Evolutionary conservation across 2,797 vertebrate genomes (phyloP).

Genomic region (Pseudocheirus occidentalis): DNA sequence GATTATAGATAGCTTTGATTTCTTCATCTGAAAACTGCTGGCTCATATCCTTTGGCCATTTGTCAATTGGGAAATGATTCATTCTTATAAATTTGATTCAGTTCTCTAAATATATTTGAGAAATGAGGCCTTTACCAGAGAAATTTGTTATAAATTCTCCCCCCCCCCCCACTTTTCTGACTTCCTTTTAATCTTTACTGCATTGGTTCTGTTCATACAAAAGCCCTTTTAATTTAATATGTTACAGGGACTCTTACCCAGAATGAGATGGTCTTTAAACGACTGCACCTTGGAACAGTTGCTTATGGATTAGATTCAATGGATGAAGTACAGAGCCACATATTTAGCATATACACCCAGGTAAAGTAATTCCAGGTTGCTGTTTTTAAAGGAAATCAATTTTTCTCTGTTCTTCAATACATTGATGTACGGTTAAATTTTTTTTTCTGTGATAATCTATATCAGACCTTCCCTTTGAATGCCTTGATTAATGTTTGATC

Average conservation of each 20-base stretch:
- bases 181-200: background rate
- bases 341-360: conserved; percentile 98
- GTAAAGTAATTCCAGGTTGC: conserved; percentile 79
- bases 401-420: fast-evolving
- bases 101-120: background rate
- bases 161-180: background rate
- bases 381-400: fast-evolving
- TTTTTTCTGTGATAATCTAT: background rate
- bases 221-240: background rate
- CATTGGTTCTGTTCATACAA: background rate
- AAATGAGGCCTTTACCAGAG: background rate
- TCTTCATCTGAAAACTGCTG: background rate
- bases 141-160: background rate
- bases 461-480: background rate
- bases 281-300: conserved; percentile 97
- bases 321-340: conserved; percentile 99
- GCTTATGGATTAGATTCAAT: conserved; percentile 98
- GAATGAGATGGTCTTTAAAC: conserved; percentile 99
- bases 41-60: background rate
- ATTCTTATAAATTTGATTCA: background rate
- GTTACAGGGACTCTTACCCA: conserved; percentile 95
- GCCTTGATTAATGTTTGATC: background rate
- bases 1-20: background rate
- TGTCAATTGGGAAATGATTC: background rate
- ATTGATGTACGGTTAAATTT: background rate